These are phyloP conservation scores for Rhagologus leucostigma DNA, from an alignment of 2,113 vertebrate species.

Conservation along the genomic window DNA sequence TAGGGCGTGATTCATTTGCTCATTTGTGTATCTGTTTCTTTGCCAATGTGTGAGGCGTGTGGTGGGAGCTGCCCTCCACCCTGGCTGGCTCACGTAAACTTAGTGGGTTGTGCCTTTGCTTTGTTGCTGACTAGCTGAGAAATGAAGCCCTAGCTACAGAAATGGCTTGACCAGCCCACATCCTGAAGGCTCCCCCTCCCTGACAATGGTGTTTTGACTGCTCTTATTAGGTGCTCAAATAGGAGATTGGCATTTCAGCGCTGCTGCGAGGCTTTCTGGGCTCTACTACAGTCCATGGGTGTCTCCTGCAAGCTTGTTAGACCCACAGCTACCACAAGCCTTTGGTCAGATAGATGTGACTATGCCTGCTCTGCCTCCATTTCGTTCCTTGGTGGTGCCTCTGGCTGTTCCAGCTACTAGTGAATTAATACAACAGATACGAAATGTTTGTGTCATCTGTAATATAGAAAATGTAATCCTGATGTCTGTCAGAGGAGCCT, in stretches of 20 bases:
- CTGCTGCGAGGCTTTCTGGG: background rate
- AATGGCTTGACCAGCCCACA: background rate
- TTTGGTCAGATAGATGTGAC: background rate
- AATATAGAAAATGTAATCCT: background rate
- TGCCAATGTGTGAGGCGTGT: background rate
- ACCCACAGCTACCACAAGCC: background rate
- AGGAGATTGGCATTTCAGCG: background rate
- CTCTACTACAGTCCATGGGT: background rate
- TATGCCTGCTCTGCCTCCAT: background rate
- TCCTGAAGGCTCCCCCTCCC: background rate
- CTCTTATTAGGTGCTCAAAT: background rate
- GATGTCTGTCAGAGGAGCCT: background rate
- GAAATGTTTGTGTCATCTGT: background rate
- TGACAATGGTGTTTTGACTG: background rate
- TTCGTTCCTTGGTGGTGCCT: background rate
- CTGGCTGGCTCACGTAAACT: background rate
- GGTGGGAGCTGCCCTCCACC: background rate
- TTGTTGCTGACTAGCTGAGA: background rate
- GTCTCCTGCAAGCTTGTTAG: background rate
- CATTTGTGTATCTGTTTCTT: background rate
- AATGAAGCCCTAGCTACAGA: background rate
- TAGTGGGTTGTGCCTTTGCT: background rate
- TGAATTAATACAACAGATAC: background rate
- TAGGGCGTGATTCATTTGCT: background rate
- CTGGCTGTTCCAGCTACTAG: background rate